phyloP scores from a whole-genome alignment of 2,888 invertebrate species.

The Ochropleura leucogaster region DNA sequence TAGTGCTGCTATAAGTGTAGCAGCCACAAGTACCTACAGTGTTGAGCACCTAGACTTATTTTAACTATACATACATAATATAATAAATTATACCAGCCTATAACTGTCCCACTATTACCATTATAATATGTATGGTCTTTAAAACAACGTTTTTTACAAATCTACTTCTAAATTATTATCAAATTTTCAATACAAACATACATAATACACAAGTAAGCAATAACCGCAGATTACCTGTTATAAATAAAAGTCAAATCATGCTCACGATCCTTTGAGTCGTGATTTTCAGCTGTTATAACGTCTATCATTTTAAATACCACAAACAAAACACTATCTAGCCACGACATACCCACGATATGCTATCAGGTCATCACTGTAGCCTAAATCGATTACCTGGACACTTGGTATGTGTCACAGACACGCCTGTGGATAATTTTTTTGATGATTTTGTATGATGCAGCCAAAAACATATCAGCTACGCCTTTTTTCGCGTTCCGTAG shows the following conservation, averaged over 20 bases:
- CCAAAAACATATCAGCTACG: background rate
- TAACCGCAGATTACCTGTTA: too few relatives aligned
- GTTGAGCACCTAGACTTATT: too few relatives aligned
- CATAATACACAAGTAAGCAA: too few relatives aligned
- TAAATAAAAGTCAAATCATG: slow-evolving; percentile 1
- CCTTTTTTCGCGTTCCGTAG: background rate
- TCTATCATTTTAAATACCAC: background rate
- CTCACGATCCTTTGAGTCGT: background rate
- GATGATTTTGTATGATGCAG: slow-evolving; percentile 13
- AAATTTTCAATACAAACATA: background rate
- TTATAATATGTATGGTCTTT: background rate
- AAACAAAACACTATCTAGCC: slow-evolving; percentile 4
- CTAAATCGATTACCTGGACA: background rate
- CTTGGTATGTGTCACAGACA: background rate
- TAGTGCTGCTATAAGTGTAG: too few relatives aligned
- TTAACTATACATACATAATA: too few relatives aligned
- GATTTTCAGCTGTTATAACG: background rate
- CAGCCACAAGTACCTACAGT: too few relatives aligned
- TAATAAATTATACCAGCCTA: too few relatives aligned
- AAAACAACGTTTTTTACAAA: background rate
- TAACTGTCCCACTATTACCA: too few relatives aligned
- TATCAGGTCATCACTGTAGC: background rate
- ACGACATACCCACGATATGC: background rate
- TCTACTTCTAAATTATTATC: background rate
- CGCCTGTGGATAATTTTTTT: background rate